Base-by-base conservation (phyloP, 2,113 vertebrate genomes). In the Poeciliopsis turrubarensis region DNA sequence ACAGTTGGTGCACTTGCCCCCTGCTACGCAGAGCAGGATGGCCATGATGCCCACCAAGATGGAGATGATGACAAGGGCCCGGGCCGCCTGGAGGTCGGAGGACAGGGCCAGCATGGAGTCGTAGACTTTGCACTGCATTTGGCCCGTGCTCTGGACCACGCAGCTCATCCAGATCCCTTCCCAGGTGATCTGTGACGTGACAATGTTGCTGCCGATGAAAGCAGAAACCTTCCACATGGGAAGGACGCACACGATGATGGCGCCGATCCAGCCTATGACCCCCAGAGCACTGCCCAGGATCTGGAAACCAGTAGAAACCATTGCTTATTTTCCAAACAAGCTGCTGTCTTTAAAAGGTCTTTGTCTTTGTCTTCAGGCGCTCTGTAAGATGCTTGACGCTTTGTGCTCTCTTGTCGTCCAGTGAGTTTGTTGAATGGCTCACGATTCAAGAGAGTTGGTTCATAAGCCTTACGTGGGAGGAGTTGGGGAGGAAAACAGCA, bases 91-190 rank as follows among this genome's bases (percentile, higher is more conserved):
- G 14, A 95, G 91, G 81, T 95, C 95, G 4, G 90, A 70, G 26
- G 62, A 77, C 61, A 95, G 93, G 13, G 95, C 94, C 79, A 95
- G 84, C 92, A 95, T 84, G 74, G 95, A 95, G 91, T 95, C 95
- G 27, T 95, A 95, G 70, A 95, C 92, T 75, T 95, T 95, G 68
- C 95, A 95, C 75, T 95, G 95, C 95, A 95, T 95, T 89, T 95
- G 95, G 25, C 95, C 95, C 0, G 95, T 95, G 86, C 95, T 95
- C 90, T 95, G 95, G 4, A 83, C 54, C 41, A 95, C 93, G 1
- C 95, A 95, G 83, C 0, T 94, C 94, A 95, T 95, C 95, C 95
- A 95, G 51, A 95, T 93, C 12, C 95, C 95, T 57, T 95, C 93
- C 93, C 92, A 95, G 0, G 22, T 0, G 0, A 63, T 88, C 87